Percentiles rank a stretch among this genome's conserved stretches.
These are phyloP conservation scores for Matsumurasca onukii DNA, from an alignment of 1,140 invertebrate genomes.

Conservation along the genomic window DNA sequence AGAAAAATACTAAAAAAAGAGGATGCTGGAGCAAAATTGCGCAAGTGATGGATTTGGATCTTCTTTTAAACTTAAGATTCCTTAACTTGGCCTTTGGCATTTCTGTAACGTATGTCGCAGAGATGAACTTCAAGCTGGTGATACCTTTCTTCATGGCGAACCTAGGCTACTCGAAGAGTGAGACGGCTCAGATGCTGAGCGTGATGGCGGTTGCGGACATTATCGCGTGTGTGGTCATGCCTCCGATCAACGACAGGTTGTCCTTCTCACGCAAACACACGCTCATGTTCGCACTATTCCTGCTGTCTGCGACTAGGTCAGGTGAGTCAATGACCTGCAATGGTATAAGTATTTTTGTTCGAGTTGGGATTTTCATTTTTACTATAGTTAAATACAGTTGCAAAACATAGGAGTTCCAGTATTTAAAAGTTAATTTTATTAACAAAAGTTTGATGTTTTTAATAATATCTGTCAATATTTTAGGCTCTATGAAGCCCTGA, in stretches of 20 bases:
- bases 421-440: too few species aligned
- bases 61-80: constrained; percentile 64
- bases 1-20: too few species aligned
- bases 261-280: constrained; percentile 65
- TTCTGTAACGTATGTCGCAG: constrained; percentile 64
- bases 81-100: constrained; percentile 67
- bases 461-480: too few species aligned
- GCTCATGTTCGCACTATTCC: constrained; percentile 65
- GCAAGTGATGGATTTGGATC: constrained; percentile 63
- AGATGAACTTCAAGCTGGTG: constrained; percentile 65
- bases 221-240: constrained; percentile 48
- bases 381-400: too few species aligned
- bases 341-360: too few species aligned
- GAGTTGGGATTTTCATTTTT: too few species aligned
- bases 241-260: constrained; percentile 67
- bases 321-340: too few species aligned
- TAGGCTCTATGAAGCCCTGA: too few species aligned
- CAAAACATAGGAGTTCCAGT: too few species aligned
- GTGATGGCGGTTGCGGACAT: constrained; percentile 40
- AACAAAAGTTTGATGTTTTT: too few species aligned
- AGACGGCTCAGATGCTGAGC: constrained; percentile 42
- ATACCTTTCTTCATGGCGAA: constrained; percentile 67
- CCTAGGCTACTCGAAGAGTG: constrained; percentile 55
- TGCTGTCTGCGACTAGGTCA: constrained; percentile 66
- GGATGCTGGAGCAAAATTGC: constrained; percentile 63